Evolutionary conservation across 2,888 invertebrate genomes (phyloP).

Genomic region (Willowsia nigromaculata): DNA sequence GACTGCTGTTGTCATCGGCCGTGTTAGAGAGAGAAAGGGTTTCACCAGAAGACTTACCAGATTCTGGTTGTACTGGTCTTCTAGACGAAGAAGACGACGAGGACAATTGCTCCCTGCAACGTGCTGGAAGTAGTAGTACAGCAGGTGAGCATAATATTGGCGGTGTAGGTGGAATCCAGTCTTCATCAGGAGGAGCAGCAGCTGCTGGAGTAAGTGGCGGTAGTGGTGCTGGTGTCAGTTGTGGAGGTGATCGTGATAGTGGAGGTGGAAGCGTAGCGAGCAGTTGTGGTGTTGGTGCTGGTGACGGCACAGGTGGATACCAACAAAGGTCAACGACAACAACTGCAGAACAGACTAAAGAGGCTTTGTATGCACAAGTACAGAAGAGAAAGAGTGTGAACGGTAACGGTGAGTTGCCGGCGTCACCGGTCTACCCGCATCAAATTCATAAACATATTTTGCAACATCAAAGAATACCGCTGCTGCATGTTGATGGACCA

Average conservation of each 20-base stretch:
- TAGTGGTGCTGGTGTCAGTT: constrained; percentile 44
- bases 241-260: constrained; percentile 60
- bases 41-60: constrained; percentile 73
- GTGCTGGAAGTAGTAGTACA: constrained; percentile 63
- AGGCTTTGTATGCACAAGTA: constrained; percentile 37
- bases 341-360: constrained; percentile 6
- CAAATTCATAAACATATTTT: constrained; percentile 19
- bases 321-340: constrained; percentile 63
- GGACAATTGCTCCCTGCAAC: constrained; percentile 65
- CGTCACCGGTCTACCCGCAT: constrained; percentile 33
- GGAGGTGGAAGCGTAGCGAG: constrained; percentile 66
- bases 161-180: constrained; percentile 12
- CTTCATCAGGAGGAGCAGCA: constrained; percentile 24
- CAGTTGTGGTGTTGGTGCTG: constrained; percentile 59
- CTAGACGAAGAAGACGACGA: constrained; percentile 75
- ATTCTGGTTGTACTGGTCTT: constrained; percentile 76
- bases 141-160: constrained; percentile 61
- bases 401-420: constrained; percentile 26
- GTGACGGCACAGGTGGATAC: constrained; percentile 18
- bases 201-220: constrained; percentile 46
- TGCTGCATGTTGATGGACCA: constrained; percentile 69
- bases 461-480: constrained; percentile 1
- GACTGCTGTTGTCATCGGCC: constrained; percentile 65
- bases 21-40: constrained; percentile 56
- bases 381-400: constrained; percentile 56